Evolutionary conservation across 1,140 invertebrate genomes (phyloP), one percentile per base, ranked within the genome.

Genomic region (Zaprionus ornatus): DNA sequence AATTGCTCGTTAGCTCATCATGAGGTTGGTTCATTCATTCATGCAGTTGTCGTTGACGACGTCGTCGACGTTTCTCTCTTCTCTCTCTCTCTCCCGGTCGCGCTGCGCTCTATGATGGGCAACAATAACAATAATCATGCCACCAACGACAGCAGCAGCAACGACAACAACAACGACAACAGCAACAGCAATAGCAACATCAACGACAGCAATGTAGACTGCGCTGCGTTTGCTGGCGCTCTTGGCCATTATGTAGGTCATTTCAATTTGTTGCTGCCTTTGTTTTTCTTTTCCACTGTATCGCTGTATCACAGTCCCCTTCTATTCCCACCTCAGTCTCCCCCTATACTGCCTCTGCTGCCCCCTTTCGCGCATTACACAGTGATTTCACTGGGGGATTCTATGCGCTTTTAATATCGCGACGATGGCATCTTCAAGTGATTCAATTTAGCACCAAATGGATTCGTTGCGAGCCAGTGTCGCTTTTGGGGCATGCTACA

Each of bases 391-490:
- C 83, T 80, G 63, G 69, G 74, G 73, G 40, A 45, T 80, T 82
- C 83, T 87, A 87, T 87, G 82, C 76, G 83, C 82, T 80, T 87
- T 87, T 86, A 82, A 86, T 87, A 86, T 86, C 80, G 73, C 77
- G 66, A 19, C 69, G 61, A 52, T 87, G 83, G 83, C 83, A 88
- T 83, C 83, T 83, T 88, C 77, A 88, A 87, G 80, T 87, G 83
- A 87, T 87, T 87, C 83, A 88, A 87, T 87, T 87, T 83, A 87
- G 83, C 83, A 80, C 80, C 83, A 86, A 87, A 88, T 88, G 80
- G 84, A 84, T 85, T 80, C 45, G n/a, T 63, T 77, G 27, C 50
- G 40, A 25, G 64, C 64, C 64, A 67, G 35, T 60, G 42, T 54
- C 62, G n/a, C 45, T 78, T 78, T 70, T 62, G 75, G 64, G 74